A percentile compares a stretch with the other conserved stretches of the same genome.
Evolutionary conservation across 2,797 vertebrate species (phyloP).

Genomic region (Pogonophryne albipinna): DNA sequence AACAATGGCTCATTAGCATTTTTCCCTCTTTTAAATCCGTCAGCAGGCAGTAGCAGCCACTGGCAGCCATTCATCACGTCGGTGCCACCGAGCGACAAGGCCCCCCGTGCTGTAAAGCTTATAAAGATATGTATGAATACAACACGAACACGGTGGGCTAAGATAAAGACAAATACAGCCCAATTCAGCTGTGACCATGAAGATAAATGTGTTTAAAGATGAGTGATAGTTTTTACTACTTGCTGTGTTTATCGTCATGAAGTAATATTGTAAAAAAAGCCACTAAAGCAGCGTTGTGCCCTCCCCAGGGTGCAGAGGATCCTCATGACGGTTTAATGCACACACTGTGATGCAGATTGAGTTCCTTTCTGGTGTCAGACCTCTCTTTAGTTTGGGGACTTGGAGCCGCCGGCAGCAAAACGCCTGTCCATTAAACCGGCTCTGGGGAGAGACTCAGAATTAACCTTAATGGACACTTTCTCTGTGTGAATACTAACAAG

Average conservation of each 20-base stretch:
- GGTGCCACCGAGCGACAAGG: slow-evolving; percentile 52
- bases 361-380: slow-evolving; percentile 33
- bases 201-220: slow-evolving; percentile 59
- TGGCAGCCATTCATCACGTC: slow-evolving; percentile 75
- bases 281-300: slow-evolving; percentile 1
- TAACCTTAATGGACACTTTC: slow-evolving; percentile 66
- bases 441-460: slow-evolving; percentile 61
- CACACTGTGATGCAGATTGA: slow-evolving; percentile 46
- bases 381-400: slow-evolving; percentile 35
- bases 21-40: slow-evolving; percentile 57
- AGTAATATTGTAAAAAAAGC: slow-evolving; percentile 26
- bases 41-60: slow-evolving; percentile 59
- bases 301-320: slow-evolving; percentile 23
- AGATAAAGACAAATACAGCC: slow-evolving; percentile 62
- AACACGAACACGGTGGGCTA: slow-evolving; percentile 43
- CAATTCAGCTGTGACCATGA: slow-evolving; percentile 56
- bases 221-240: slow-evolving; percentile 66
- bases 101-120: slow-evolving; percentile 54
- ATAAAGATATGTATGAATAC: slow-evolving; percentile 70
- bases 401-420: slow-evolving; percentile 27
- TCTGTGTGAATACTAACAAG: slow-evolving; percentile 59
- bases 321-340: slow-evolving; percentile 28
- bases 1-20: slow-evolving; percentile 80
- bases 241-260: slow-evolving; percentile 48
- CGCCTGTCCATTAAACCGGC: slow-evolving; percentile 62